These are phyloP conservation scores for Cyrtodaria siliqua DNA, from an alignment of 2,888 invertebrate species.

Conservation along the genomic window DNA sequence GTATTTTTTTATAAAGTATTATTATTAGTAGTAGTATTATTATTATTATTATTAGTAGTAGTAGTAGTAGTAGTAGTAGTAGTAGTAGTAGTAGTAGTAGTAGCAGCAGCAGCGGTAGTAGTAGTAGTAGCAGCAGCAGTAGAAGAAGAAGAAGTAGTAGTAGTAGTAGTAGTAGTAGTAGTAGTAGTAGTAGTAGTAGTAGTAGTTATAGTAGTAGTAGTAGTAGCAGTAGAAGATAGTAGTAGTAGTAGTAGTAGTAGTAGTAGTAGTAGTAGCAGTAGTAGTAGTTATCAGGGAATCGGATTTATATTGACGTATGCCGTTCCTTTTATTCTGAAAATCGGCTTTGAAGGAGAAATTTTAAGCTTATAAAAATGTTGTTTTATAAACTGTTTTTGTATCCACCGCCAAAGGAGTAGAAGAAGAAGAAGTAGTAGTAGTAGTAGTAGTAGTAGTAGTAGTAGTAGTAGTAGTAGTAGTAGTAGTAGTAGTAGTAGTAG, in stretches of 20 bases:
- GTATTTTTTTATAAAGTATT: too few relatives aligned
- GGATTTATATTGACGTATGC: not conserved
- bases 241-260: not conserved
- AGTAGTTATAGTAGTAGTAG: not conserved
- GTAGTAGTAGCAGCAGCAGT: too few relatives aligned
- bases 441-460: not conserved
- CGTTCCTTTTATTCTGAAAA: too few relatives aligned
- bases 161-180: not conserved
- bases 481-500: not conserved
- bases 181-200: not conserved
- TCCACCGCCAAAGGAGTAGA: not conserved
- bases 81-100: too few relatives aligned
- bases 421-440: not conserved
- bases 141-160: not conserved
- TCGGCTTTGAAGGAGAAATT: too few relatives aligned
- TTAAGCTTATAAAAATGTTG: too few relatives aligned
- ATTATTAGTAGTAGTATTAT: too few relatives aligned
- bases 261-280: not conserved
- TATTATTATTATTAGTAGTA: too few relatives aligned
- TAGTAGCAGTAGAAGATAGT: not conserved
- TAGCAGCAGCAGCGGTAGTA: too few relatives aligned
- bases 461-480: not conserved
- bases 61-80: too few relatives aligned
- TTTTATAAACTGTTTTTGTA: too few relatives aligned
- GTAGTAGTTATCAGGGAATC: not conserved